A percentile compares a stretch with the other conserved stretches of the same genome.
These are phyloP conservation scores for Scomber colias DNA, from an alignment of 2,113 vertebrate genomes.

Conservation along the genomic window DNA sequence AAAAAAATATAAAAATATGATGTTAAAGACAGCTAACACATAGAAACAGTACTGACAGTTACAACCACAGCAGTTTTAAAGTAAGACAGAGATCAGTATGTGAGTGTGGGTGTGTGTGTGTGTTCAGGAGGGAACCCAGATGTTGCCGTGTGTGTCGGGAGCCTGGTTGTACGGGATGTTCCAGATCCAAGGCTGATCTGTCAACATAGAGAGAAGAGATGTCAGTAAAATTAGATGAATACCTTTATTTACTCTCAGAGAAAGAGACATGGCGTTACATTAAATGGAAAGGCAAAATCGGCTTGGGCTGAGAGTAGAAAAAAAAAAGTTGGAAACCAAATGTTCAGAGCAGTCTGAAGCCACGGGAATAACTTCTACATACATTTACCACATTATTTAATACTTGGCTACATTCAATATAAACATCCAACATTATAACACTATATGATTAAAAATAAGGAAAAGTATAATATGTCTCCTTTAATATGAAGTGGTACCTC, in stretches of 20 bases:
- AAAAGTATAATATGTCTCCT: too few species aligned
- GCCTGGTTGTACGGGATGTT: constrained; percentile 93
- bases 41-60: constrained; percentile 17
- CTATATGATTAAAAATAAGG: too few species aligned
- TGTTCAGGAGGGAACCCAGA: constrained; percentile 94
- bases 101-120: neutral
- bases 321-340: too few species aligned
- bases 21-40: constrained; percentile 30
- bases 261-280: neutral
- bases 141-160: constrained; percentile 94
- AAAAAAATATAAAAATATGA: constrained; percentile 57
- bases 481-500: neutral
- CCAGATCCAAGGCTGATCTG: constrained; percentile 98
- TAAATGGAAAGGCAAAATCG: neutral
- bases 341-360: too few species aligned
- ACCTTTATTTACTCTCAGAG: neutral
- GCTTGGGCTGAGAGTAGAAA: too few species aligned
- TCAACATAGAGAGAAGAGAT: constrained; percentile 47
- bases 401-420: too few species aligned
- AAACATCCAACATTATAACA: too few species aligned
- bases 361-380: too few species aligned
- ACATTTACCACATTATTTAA: too few species aligned
- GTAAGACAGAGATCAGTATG: neutral
- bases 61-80: constrained; percentile 21
- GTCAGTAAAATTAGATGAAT: neutral